Base-by-base conservation (phyloP, 2,888 invertebrate genomes). In the Tetranychus truncatus region DNA sequence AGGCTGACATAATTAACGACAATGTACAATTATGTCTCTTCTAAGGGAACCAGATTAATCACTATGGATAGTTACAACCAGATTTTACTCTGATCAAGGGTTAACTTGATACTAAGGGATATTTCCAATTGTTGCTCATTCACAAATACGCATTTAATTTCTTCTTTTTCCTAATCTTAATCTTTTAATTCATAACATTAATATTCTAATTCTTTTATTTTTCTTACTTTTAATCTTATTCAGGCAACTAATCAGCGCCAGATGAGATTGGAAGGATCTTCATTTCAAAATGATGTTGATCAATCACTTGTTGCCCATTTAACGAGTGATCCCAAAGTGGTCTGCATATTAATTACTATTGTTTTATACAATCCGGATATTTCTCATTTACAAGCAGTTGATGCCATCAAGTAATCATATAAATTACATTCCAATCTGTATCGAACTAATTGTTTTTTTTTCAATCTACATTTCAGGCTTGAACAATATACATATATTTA, bases 401-500 rank as follows among this genome's bases (percentile, higher is more conserved):
- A 55, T 55, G 6, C 55, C 9, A 7, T 55, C 15, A 55, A 55
- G 55, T 55, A 55, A 55, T 55, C 5, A 55, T 55, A 7, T 2
- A 55, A 15, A 15, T 9, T 0, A 15, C 2, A 55, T 55, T 55
- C 3, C 15, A 9, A 15, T 55, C 9, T 15, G 0, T 6, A 34
- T 34, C 34, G 3, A 55, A 55, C 11, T 55, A 55, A 55, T 55
- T 9, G 15, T 46, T 55, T 15, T 2, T 55, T 55, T 9, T 55
- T 55, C 11, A 55, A 15, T 55, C 15, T 55, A 9, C 15, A 15
- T 15, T 15, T 9, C 55, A 78, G 77, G 72, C 34, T 77, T 9
- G 78, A 79, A 71, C 78, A 78, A 71, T 72, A 77, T 65, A 76
- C 74, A n/a, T 79, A 78, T 69, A 78, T 78, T 67, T 79, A 78